phyloP scores from a whole-genome alignment of 2,888 invertebrate genomes.

The Erebia palarica region DNA sequence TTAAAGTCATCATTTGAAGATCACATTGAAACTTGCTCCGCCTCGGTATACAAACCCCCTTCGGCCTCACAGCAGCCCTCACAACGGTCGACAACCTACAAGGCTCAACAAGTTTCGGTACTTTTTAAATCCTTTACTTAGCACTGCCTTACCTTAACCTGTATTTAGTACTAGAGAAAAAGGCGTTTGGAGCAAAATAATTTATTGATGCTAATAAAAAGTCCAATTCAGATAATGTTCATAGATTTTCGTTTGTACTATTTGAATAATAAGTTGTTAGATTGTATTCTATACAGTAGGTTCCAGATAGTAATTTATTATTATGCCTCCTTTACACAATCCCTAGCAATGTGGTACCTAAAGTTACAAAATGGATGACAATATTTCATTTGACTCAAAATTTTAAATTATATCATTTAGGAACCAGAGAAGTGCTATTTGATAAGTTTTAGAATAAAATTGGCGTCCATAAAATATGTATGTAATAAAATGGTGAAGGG shows the following conservation, averaged over 20 bases:
- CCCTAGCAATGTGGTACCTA: neutral
- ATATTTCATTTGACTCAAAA: neutral
- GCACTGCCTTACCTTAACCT: slow-evolving; percentile 71
- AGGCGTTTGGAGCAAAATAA: slow-evolving; percentile 35
- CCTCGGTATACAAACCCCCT: slow-evolving; percentile 63
- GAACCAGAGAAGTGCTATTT: neutral
- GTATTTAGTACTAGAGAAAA: slow-evolving; percentile 58
- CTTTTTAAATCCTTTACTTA: slow-evolving; percentile 80
- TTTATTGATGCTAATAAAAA: neutral
- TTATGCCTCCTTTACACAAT: slow-evolving; percentile 3
- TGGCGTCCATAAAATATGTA: slow-evolving; percentile 13
- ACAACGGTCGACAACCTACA: slow-evolving; percentile 69
- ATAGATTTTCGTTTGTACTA: slow-evolving; percentile 8
- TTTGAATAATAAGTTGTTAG: slow-evolving; percentile 11
- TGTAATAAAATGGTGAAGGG: neutral
- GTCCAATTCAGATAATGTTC: neutral
- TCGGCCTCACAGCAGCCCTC: slow-evolving; percentile 74
- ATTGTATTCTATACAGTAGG: neutral
- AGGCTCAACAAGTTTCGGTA: slow-evolving; percentile 80
- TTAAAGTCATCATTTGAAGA: slow-evolving; percentile 70
- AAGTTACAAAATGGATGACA: neutral
- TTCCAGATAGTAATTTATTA: slow-evolving; percentile 3
- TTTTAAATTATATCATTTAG: neutral
- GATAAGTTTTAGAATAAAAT: neutral
- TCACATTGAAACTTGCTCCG: slow-evolving; percentile 61